A percentile compares a stretch with the other conserved stretches of the same genome.
These are phyloP conservation scores for Drepana falcataria DNA, from an alignment of 2,888 invertebrate genomes.

Conservation along the genomic window DNA sequence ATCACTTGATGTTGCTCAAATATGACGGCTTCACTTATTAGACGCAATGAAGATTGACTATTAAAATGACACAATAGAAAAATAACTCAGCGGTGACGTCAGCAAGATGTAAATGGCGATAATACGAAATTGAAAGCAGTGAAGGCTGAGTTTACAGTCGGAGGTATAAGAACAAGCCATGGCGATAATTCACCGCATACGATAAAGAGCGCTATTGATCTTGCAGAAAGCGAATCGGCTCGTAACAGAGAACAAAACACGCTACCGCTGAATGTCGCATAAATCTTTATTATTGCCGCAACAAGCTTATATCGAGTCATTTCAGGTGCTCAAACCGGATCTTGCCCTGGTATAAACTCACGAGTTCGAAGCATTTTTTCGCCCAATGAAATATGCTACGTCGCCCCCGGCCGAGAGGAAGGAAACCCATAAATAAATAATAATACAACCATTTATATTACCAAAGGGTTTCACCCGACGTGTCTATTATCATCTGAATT, in stretches of 20 bases:
- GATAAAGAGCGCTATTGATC: slow-evolving; percentile 76
- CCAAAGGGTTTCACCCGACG: slow-evolving; percentile 77
- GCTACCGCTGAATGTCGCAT: slow-evolving; percentile 77
- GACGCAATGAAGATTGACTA: slow-evolving; percentile 14
- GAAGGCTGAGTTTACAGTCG: slow-evolving; percentile 57
- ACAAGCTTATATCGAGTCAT: slow-evolving; percentile 74
- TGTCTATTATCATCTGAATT: slow-evolving; percentile 79
- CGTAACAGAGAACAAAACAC: slow-evolving; percentile 76
- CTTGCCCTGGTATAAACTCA: slow-evolving; percentile 66
- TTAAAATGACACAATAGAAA: slow-evolving; percentile 38
- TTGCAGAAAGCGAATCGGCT: slow-evolving; percentile 74
- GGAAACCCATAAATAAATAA: slow-evolving; percentile 78
- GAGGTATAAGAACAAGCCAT: slow-evolving; percentile 56
- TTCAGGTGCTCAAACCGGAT: slow-evolving; percentile 76
- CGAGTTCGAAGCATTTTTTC: slow-evolving; percentile 74
- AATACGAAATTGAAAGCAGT: slow-evolving; percentile 60
- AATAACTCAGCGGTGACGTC: slow-evolving; percentile 36
- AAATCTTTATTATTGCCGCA: slow-evolving; percentile 78
- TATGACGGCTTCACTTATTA: slow-evolving; percentile 19
- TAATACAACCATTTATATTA: slow-evolving; percentile 79
- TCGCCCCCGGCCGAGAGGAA: slow-evolving; percentile 71
- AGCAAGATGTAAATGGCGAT: slow-evolving; percentile 65
- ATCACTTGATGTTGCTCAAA: slow-evolving; percentile 37
- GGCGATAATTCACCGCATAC: slow-evolving; percentile 67
- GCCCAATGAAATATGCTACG: slow-evolving; percentile 75